Evolutionary conservation across 2,888 invertebrate genomes (phyloP).

Genomic region (Drosophila hamatofila): DNA sequence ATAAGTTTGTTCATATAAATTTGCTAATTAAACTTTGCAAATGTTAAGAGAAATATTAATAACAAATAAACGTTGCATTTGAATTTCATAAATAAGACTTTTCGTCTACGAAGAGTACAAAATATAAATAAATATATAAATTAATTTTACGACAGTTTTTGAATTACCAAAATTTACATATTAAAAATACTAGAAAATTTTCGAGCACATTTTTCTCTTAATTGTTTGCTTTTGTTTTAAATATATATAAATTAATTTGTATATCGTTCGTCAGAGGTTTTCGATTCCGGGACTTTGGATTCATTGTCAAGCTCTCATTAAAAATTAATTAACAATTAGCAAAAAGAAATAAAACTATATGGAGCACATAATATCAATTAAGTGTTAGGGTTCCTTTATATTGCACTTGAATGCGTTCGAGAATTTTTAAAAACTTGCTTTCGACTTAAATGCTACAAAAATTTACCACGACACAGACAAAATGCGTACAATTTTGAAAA

Average conservation of each 20-base stretch:
- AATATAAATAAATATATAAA: conserved; percentile 26
- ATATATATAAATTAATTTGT: conserved; percentile 41
- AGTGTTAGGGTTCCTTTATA: conserved; percentile 44
- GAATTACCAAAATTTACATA: conserved; percentile 43
- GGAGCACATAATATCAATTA: conserved; percentile 61
- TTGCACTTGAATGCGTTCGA: conserved; percentile 56
- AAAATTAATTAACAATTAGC: conserved; percentile 77
- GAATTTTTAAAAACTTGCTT: conserved; percentile 42
- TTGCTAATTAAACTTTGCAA: conserved; percentile 40
- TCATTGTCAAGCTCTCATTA: conserved; percentile 70
- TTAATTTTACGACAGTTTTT: conserved; percentile 20
- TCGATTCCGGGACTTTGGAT: conserved; percentile 40
- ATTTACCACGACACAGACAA: conserved; percentile 45
- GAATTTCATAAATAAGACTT: conserved; percentile 21
- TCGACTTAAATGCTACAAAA: conserved; percentile 55
- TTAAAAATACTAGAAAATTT: conserved; percentile 54
- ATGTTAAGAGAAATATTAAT: conserved; percentile 4
- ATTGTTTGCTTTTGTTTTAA: neutral
- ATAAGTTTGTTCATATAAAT: conserved; percentile 44
- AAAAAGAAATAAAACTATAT: conserved; percentile 33
- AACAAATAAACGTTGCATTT: conserved; percentile 16
- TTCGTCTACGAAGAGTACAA: neutral
- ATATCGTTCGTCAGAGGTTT: conserved; percentile 25
- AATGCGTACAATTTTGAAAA: conserved; percentile 40
- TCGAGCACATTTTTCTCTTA: conserved; percentile 57